Base-by-base conservation (phyloP, 2,113 vertebrate species). In the Hystrix cristata region DNA sequence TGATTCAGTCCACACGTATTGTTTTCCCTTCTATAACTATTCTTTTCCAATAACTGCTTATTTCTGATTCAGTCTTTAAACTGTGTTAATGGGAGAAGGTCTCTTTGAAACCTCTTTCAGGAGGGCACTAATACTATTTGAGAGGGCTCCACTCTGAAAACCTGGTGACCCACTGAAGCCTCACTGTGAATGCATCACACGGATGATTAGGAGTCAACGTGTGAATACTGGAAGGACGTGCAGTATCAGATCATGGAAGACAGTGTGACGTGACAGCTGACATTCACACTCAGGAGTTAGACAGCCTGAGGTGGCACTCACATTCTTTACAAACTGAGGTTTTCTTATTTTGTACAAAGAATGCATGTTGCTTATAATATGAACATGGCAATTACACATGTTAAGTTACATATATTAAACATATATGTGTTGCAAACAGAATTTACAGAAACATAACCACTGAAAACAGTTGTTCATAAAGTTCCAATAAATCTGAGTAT, bases 311-410 rank as follows among this genome's bases (percentile, higher is more conserved):
- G 0, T 53, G 0, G 16, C 4, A 53, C 5, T 65, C 11, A 60
- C 6, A 0, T 71, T 64, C 31, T 86, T 78, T 87, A 89, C 1
- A 74, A 34, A 53, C 67, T 84, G 3, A 86, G 0, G 8, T 25
- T 46, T 90, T 79, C 38, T 93, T 7, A 72, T 72, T n/a, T 64
- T 91, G 29, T 83, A 29, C 10, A 90, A 59, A 65, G 25, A 74
- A 7, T 71, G 3, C 16, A 3, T 2, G 8, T 57, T 62, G 57
- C 80, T 92, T 55, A n/a, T 19, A 10, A 43, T 51, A 7, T 34
- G 1, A 72, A 92, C 48, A 9, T 71, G 1, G 3, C 27, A 23
- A 85, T 84, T 96, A 79, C 43, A 55, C 60, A 29, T 62, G 3
- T 25, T 74, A 51, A 65, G 59, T 1, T 57, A 21, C 4, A 10